These are phyloP conservation scores for Cynoglossus semilaevis DNA, from an alignment of 2,113 vertebrate species.

Conservation along the genomic window DNA sequence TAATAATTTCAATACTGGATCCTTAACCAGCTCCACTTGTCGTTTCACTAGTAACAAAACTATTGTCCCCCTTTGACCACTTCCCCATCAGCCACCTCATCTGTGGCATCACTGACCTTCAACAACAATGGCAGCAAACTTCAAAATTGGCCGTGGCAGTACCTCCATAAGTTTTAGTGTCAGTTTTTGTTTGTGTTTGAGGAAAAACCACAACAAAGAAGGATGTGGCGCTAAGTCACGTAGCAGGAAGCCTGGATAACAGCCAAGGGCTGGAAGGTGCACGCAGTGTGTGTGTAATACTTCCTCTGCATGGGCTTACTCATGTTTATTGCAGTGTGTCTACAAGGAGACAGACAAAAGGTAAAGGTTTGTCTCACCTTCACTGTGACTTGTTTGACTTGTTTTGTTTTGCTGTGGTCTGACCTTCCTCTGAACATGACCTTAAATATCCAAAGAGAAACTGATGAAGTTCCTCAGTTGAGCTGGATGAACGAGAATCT, in stretches of 20 bases:
- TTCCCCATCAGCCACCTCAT: constrained; percentile 15
- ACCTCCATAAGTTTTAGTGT: constrained; percentile 1
- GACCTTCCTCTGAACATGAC: constrained; percentile 44
- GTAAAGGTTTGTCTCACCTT: constrained; percentile 24
- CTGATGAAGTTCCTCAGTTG: no score
- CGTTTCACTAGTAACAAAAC: constrained; percentile 28
- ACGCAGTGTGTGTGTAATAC: constrained; percentile 44
- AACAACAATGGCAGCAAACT: not conserved
- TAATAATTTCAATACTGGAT: constrained; percentile 35
- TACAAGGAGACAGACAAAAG: constrained; percentile 9
- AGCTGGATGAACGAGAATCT: no score
- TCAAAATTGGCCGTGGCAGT: not conserved
- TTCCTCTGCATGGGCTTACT: constrained; percentile 43
- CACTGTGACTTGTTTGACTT: constrained; percentile 31
- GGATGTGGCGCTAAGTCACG: constrained; percentile 54
- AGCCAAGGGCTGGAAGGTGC: constrained; percentile 32
- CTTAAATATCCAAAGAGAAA: no score
- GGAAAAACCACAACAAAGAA: constrained; percentile 38
- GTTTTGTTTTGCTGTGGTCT: constrained; percentile 51
- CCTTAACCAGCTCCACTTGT: constrained; percentile 24
- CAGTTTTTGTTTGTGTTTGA: constrained; percentile 30
- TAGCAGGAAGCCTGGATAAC: constrained; percentile 61
- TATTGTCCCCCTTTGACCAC: constrained; percentile 36
- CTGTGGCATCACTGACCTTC: constrained; percentile 2
- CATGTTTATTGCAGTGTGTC: constrained; percentile 32